Evolutionary conservation across 2,113 vertebrate species (phyloP).

Genomic region (Meriones unguiculatus): DNA sequence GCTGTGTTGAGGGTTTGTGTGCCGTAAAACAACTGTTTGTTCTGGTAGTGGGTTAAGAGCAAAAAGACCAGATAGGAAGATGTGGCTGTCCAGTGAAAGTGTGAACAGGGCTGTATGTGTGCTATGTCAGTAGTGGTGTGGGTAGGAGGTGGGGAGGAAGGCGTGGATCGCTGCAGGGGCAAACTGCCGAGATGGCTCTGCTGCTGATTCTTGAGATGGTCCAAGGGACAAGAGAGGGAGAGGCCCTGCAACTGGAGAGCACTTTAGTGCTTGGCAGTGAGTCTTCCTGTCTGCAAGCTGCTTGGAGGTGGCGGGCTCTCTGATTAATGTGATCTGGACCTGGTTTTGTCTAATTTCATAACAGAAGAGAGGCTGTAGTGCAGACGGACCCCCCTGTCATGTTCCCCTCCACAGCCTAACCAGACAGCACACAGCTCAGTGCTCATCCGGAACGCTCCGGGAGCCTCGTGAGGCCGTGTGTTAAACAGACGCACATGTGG

Average conservation of each 20-base stretch:
- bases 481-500: not conserved
- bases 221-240: slow-evolving; percentile 1
- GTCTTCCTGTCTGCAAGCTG: not conserved
- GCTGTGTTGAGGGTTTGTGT: not conserved
- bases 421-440: not conserved
- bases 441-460: not conserved
- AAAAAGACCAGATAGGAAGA: not conserved
- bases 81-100: not conserved
- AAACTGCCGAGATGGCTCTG: not conserved
- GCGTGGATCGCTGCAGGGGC: not conserved
- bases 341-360: not conserved
- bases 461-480: not conserved
- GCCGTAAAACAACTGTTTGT: not conserved
- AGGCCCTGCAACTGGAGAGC: not conserved
- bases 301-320: not conserved
- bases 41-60: not conserved
- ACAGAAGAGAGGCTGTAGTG: not conserved
- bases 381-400: not conserved
- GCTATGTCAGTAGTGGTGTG: not conserved
- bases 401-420: not conserved
- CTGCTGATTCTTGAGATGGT: not conserved
- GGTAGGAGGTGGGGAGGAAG: not conserved
- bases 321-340: not conserved
- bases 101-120: not conserved
- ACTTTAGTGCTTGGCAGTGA: not conserved